These are phyloP conservation scores for Streptopelia turtur DNA, from an alignment of 2,797 vertebrate species.

Conservation along the genomic window DNA sequence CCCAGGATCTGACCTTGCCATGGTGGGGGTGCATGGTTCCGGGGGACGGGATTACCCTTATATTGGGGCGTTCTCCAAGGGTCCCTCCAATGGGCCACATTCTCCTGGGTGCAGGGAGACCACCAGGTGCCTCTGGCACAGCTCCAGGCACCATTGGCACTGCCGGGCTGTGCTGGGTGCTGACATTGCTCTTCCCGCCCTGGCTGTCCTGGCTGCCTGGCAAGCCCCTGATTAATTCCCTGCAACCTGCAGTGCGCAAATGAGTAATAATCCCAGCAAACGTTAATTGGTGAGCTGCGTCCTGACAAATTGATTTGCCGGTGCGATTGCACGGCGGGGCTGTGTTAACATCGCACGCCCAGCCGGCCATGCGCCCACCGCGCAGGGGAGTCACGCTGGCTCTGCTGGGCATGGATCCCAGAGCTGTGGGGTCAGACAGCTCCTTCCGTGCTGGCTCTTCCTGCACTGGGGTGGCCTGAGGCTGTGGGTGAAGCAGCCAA, in stretches of 20 bases:
- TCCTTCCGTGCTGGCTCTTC: background rate
- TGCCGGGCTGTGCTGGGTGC: accelerated
- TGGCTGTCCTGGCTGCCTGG: accelerated
- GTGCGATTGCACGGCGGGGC: background rate
- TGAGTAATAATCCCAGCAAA: constrained; percentile 46
- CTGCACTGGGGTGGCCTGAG: background rate
- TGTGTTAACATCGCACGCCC: background rate
- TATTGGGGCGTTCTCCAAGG: background rate
- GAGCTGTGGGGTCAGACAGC: accelerated
- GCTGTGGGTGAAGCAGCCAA: background rate
- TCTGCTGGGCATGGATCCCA: accelerated
- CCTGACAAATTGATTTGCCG: constrained; percentile 53
- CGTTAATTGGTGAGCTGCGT: constrained; percentile 43
- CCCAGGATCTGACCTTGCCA: accelerated
- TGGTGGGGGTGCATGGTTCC: background rate
- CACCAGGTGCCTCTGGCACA: accelerated
- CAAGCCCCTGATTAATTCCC: constrained; percentile 50
- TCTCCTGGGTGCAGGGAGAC: accelerated
- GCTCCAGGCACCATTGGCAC: accelerated
- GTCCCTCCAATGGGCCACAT: background rate
- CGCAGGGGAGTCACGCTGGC: background rate
- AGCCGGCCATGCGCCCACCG: accelerated
- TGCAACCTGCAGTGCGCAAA: constrained; percentile 23
- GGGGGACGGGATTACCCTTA: accelerated
- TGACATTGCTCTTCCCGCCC: accelerated